These are phyloP conservation scores for Varanus salvator DNA, from an alignment of 2,113 vertebrate species.

Conservation along the genomic window DNA sequence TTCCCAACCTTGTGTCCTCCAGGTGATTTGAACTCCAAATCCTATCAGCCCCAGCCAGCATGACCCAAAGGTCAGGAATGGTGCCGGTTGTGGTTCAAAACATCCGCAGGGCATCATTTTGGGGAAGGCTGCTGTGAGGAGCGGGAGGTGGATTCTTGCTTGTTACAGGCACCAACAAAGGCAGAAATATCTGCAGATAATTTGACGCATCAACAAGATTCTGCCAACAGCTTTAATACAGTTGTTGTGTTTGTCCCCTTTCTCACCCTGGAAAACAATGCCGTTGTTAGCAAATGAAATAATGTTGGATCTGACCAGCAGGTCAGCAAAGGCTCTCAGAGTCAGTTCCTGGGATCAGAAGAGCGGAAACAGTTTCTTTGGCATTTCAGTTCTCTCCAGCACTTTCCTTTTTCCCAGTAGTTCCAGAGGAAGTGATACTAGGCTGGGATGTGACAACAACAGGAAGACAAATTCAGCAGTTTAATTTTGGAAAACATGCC, in stretches of 20 bases:
- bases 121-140: too few species aligned
- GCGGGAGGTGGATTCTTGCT: neutral
- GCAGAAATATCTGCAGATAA: neutral
- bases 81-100: too few species aligned
- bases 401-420: conserved; percentile 26
- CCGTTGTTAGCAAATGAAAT: conserved; percentile 71
- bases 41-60: too few species aligned
- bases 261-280: conserved; percentile 70
- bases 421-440: conserved; percentile 30
- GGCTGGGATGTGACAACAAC: neutral
- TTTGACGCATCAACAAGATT: conserved; percentile 54
- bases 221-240: conserved; percentile 58
- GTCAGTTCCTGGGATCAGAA: conserved; percentile 51
- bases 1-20: too few species aligned
- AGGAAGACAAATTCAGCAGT: neutral
- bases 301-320: conserved; percentile 72
- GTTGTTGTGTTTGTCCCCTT: conserved; percentile 48
- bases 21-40: too few species aligned
- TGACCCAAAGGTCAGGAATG: too few species aligned
- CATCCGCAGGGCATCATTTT: too few species aligned
- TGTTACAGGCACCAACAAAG: neutral
- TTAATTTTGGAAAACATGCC: neutral
- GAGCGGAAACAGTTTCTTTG: conserved; percentile 62
- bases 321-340: conserved; percentile 75
- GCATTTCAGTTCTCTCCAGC: conserved; percentile 55